These are phyloP conservation scores for Siniperca chuatsi DNA, from an alignment of 2,113 vertebrate genomes.

Conservation along the genomic window DNA sequence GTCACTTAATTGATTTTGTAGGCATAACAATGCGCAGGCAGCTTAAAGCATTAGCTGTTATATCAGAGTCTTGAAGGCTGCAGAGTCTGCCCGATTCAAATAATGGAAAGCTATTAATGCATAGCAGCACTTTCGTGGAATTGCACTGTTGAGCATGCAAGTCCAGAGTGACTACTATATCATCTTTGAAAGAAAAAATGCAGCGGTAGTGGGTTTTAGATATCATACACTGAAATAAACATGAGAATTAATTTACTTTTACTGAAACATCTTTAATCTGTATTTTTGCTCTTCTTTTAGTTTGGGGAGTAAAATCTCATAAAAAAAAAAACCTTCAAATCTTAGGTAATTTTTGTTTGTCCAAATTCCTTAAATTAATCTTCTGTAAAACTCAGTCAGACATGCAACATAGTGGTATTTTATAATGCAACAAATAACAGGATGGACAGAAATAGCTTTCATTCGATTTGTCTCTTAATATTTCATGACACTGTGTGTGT, in stretches of 20 bases:
- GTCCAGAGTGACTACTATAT: constrained; percentile 16
- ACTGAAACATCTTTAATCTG: not conserved
- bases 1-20: constrained; percentile 76
- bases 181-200: not conserved
- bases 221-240: not conserved
- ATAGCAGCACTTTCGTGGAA: constrained; percentile 21
- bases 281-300: not conserved
- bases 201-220: not conserved
- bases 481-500: constrained; percentile 25
- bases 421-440: not conserved
- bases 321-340: not conserved
- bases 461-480: constrained; percentile 33
- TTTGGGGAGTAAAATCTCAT: not conserved
- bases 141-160: constrained; percentile 25
- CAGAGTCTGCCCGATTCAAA: constrained; percentile 53
- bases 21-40: constrained; percentile 61
- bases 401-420: not conserved
- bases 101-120: constrained; percentile 60
- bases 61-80: constrained; percentile 54
- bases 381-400: not conserved
- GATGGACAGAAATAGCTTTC: constrained; percentile 21
- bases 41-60: constrained; percentile 68
- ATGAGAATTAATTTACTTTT: not conserved
- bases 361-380: not conserved
- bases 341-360: not conserved